Evolutionary conservation across 2,797 vertebrate genomes (phyloP).

Genomic region (Pagetopsis macropterus): DNA sequence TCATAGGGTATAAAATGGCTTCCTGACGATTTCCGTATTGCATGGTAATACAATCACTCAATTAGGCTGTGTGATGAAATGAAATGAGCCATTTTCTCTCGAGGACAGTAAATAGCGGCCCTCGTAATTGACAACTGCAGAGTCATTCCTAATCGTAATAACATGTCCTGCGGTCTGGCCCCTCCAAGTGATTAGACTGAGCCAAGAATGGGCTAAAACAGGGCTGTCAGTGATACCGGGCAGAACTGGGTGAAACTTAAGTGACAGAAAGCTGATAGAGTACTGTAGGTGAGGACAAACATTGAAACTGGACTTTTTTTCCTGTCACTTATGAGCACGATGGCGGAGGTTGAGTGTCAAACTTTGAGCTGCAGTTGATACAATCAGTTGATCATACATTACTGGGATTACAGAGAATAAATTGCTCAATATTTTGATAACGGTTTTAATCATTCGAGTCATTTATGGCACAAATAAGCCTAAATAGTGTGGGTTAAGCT

Average conservation of each 20-base stretch:
- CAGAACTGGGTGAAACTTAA: conserved; percentile 24
- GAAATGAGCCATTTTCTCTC: conserved; percentile 80
- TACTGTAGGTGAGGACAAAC: conserved; percentile 6
- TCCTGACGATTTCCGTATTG: conserved; percentile 72
- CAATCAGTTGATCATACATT: not conserved
- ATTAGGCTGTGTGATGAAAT: conserved; percentile 80
- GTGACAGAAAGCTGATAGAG: conserved; percentile 25
- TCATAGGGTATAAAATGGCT: conserved; percentile 68
- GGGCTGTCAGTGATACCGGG: conserved; percentile 4
- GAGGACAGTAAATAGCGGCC: conserved; percentile 76
- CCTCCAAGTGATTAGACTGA: conserved; percentile 49
- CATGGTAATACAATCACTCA: conserved; percentile 77
- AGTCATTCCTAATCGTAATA: conserved; percentile 74
- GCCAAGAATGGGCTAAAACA: conserved; percentile 13
- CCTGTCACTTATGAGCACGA: not conserved
- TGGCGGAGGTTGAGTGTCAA: not conserved
- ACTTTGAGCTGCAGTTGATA: not conserved
- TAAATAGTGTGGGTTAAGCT: not conserved
- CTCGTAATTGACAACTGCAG: conserved; percentile 74
- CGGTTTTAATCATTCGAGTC: not conserved
- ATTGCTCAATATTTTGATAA: not conserved
- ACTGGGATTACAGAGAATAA: not conserved
- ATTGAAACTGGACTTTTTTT: not conserved
- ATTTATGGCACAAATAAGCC: not conserved
- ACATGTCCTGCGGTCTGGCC: conserved; percentile 60